A percentile compares a stretch with the other conserved stretches of the same genome.
Evolutionary conservation across 2,888 invertebrate genomes (phyloP).

Genomic region (Auanema sp.): DNA sequence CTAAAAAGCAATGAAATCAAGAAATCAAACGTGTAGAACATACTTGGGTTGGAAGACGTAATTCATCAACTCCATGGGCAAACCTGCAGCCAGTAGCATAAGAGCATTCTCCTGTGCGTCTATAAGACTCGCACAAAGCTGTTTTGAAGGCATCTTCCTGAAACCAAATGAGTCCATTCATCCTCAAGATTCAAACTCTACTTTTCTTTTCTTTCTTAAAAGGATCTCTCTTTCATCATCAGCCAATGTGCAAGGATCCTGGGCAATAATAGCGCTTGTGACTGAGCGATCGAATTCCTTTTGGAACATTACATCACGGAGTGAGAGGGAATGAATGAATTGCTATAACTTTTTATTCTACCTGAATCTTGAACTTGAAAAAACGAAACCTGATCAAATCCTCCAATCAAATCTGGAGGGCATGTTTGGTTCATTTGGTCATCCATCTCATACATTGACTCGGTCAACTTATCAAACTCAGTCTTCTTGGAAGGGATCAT

Average conservation of each 20-base stretch:
- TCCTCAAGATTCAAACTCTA: slow-evolving; percentile 1
- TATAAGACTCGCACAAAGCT: slow-evolving; percentile 60
- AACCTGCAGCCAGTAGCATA: slow-evolving; percentile 57
- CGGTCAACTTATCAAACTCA: too few species aligned
- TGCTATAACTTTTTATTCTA: background rate
- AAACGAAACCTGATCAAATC: slow-evolving; percentile 6
- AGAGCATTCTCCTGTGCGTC: slow-evolving; percentile 42
- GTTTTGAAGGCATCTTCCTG: slow-evolving; percentile 59
- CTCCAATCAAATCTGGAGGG: slow-evolving; percentile 10
- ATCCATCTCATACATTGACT: too few species aligned
- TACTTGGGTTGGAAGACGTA: slow-evolving; percentile 47
- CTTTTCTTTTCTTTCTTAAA: slow-evolving; percentile 36
- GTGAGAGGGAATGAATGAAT: background rate
- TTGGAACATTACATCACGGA: background rate
- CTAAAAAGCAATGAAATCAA: slow-evolving; percentile 13
- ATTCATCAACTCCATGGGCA: slow-evolving; percentile 59
- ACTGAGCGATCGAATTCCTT: slow-evolving; percentile 68
- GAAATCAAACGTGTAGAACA: slow-evolving; percentile 2
- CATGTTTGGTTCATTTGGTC: slow-evolving; percentile 4
- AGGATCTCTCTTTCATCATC: slow-evolving; percentile 41
- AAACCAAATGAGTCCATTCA: background rate
- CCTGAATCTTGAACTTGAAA: background rate
- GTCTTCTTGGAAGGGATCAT: too few species aligned
- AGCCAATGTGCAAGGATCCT: slow-evolving; percentile 30
- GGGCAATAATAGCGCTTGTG: slow-evolving; percentile 71